These are phyloP conservation scores for Oscheius onirici DNA, from an alignment of 2,888 invertebrate species.

Conservation along the genomic window DNA sequence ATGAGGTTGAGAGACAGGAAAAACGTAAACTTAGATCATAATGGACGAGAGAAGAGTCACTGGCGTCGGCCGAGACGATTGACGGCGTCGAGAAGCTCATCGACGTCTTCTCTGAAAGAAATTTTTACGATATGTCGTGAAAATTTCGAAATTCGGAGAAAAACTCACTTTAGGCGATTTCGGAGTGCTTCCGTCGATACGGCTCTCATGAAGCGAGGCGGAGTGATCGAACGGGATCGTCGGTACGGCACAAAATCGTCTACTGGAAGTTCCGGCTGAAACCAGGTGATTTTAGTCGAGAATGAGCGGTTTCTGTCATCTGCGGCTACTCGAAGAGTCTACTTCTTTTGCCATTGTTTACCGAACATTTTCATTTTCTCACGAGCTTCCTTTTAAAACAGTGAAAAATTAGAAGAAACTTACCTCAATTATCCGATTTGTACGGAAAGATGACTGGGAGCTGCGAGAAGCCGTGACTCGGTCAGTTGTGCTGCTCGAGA, in stretches of 20 bases:
- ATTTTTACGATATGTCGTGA: too few species aligned
- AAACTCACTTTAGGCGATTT: slow-evolving; percentile 11
- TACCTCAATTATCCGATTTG: too few species aligned
- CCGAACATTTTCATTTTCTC: too few species aligned
- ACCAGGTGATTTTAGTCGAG: too few species aligned
- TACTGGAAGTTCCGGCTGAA: neutral
- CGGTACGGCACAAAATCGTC: neutral
- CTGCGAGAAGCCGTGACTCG: too few species aligned
- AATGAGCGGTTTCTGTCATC: too few species aligned
- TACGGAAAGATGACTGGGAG: too few species aligned
- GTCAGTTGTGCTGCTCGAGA: too few species aligned
- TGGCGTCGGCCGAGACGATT: neutral
- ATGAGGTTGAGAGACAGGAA: neutral
- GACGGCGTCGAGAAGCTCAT: slow-evolving; percentile 13
- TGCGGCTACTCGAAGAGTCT: too few species aligned
- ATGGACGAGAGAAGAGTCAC: neutral
- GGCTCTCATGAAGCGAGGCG: neutral
- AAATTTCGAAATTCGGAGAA: slow-evolving; percentile 4
- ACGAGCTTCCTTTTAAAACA: too few species aligned
- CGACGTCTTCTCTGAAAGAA: slow-evolving; percentile 14
- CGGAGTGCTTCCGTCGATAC: neutral
- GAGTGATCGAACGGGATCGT: neutral
- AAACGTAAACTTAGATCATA: neutral
- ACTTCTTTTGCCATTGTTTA: too few species aligned
- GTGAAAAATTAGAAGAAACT: too few species aligned